A percentile compares a stretch with the other conserved stretches of the same genome.
These are phyloP conservation scores for Pelosia muscerda DNA, from an alignment of 2,888 invertebrate species.

Conservation along the genomic window DNA sequence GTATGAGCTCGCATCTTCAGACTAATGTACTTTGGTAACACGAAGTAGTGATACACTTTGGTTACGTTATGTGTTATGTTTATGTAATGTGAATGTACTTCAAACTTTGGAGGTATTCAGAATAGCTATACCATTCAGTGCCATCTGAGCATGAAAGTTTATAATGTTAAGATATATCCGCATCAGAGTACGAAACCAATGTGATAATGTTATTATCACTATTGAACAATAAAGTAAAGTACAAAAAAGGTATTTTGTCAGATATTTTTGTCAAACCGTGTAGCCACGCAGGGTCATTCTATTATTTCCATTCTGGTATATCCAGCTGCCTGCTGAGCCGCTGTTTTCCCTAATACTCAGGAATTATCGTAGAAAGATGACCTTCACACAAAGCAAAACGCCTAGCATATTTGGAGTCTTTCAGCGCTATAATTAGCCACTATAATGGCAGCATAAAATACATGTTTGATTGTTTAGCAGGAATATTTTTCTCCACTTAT, in stretches of 20 bases:
- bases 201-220: too few relatives aligned
- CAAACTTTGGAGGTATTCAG: not conserved
- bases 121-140: too few relatives aligned
- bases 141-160: not conserved
- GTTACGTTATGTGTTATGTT: not conserved
- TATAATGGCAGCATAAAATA: not conserved
- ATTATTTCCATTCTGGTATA: too few relatives aligned
- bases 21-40: constrained; percentile 3
- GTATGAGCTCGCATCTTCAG: constrained; percentile 25
- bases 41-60: constrained; percentile 7
- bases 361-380: not conserved
- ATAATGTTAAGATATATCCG: too few relatives aligned
- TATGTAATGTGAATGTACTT: constrained; percentile 1
- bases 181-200: too few relatives aligned
- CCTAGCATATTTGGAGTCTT: not conserved
- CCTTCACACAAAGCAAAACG: not conserved
- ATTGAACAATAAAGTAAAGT: too few relatives aligned
- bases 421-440: not conserved
- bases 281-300: too few relatives aligned
- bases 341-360: too few relatives aligned
- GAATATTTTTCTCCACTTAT: not conserved
- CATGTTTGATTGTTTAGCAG: constrained; percentile 1
- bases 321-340: too few relatives aligned
- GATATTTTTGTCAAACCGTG: too few relatives aligned
- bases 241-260: too few relatives aligned